Base-by-base conservation (phyloP, 1,140 invertebrate genomes). In the Alviniconcha marisindica region DNA sequence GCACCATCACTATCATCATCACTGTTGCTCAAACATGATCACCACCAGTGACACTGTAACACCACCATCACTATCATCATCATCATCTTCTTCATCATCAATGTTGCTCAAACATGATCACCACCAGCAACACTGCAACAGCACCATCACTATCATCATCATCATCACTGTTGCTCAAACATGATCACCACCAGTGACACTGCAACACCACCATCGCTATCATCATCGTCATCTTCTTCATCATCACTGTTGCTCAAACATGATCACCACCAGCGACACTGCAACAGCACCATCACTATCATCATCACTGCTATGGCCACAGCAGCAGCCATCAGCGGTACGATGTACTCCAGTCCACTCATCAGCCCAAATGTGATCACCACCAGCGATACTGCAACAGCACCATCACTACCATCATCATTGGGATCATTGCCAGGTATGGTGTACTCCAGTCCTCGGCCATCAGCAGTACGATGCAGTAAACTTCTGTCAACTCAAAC, bases 281-380 rank as follows among this genome's bases (percentile, higher is more conserved):
- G 93, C 88, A 94, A 90, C 31, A 88, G 14, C n/a, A 51, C 3
- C 18, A 18, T 66, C 63, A 66, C 63, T 12, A 18, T 18, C 63
- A 31, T 66, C n/a, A 31, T 66, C 63, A 66, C 18, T 10, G 36
- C 31, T 18, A 60, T 60, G 4, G 0, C 54, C n/a, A n/a, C 7
- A 51, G 12, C 1, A n/a, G 99, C 98, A 0, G 97, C 97, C 99
- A 99, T 99, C 71, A 99, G 94, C 0, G 99, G 99, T 40, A 99
- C 98, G 89, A 99, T 99, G 93, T 99, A 99, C 38, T 98, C 95
- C 1, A 99, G 97, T 24, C 90, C 99, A 0, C n/a, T 97, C 99
- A 99, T 99, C 91, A 99, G 93, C 93, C 99, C 99, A 93, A 99
- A 99, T 99, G 99, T 99, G 73, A 99, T 99, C 40, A 99, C 99